Evolutionary conservation across 2,797 vertebrate genomes (phyloP), one percentile per base, ranked within the genome.

Genomic region (Lindbergichthys nudifrons): DNA sequence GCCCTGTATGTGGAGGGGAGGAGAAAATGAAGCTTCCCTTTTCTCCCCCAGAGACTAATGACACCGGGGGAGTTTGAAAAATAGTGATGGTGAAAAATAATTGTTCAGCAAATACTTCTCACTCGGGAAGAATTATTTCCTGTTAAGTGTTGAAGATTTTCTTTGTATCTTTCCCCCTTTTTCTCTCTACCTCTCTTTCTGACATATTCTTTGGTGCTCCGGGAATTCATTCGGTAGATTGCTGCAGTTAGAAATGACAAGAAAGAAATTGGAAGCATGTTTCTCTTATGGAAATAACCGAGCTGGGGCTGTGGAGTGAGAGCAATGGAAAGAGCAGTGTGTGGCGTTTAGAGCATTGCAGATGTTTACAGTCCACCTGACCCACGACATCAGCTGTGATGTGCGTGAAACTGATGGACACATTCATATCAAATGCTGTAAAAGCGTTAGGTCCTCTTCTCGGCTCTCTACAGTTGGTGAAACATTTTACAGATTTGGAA

Each of bases 221-320:
- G 83, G 87, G 89, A 92, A 88, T 88, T 90, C 63, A 70, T 71
- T 86, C 60, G 39, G 79, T 68, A 82, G 80, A 92, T 86, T 88
- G 84, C 87, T 88, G 82, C 79, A 83, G 89, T 91, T 90, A 85
- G 73, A 92, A 87, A 87, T 70, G 82, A 87, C 87, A 91, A 91
- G 92, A 90, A 78, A 78, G 82, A 89, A 90, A 90, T 65, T 82
- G 82, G 73, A 88, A 78, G 79, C 67, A 76, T 73, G 76, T 89
- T 89, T 88, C 76, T 91, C 70, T 65, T 46, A 76, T 59, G 57
- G 63, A 92, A 87, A 88, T 75, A 80, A 86, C 73, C 54, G 69
- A 65, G 72, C 51, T 10, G 36, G 19, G 75, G 43, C 59, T 51
- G 65, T 62, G 51, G 77, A 80, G 69, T 81, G 70, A 85, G 75